phyloP scores from a whole-genome alignment of 1,140 invertebrate species.

The Zophobas morio region DNA sequence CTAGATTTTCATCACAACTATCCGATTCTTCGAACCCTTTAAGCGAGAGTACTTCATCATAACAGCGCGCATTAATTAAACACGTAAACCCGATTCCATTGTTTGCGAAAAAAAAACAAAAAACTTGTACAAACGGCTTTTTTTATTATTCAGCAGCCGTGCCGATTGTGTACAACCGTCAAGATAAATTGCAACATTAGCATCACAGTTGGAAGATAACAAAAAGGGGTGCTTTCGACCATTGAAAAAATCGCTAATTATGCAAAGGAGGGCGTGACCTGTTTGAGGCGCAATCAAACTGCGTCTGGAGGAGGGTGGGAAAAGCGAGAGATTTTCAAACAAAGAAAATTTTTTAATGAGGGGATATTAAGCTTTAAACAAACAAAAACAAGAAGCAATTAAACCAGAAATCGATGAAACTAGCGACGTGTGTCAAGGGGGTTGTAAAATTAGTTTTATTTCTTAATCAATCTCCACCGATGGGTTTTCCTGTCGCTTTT shows the following conservation, averaged over 20 bases:
- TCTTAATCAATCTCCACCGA: too few species aligned
- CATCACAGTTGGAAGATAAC: constrained; percentile 12
- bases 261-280: background rate
- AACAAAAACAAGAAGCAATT: too few species aligned
- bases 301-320: background rate
- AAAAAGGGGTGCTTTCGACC: background rate
- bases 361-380: too few species aligned
- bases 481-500: too few species aligned
- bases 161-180: background rate
- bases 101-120: constrained; percentile 12
- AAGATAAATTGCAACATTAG: constrained; percentile 21
- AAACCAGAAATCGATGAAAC: too few species aligned
- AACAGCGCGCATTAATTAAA: background rate
- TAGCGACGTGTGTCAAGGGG: too few species aligned
- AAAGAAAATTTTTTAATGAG: too few species aligned
- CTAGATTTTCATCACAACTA: background rate
- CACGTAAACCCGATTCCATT: background rate
- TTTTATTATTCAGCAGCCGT: constrained; percentile 18
- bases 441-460: too few species aligned
- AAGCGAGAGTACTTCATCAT: background rate
- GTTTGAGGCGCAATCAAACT: background rate
- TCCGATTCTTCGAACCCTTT: background rate
- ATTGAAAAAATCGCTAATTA: background rate
- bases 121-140: background rate
- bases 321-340: too few species aligned